Percentiles rank a stretch among this genome's conserved stretches.
phyloP scores from a whole-genome alignment of 1,140 invertebrate genomes.

The Orussus abietinus region DNA sequence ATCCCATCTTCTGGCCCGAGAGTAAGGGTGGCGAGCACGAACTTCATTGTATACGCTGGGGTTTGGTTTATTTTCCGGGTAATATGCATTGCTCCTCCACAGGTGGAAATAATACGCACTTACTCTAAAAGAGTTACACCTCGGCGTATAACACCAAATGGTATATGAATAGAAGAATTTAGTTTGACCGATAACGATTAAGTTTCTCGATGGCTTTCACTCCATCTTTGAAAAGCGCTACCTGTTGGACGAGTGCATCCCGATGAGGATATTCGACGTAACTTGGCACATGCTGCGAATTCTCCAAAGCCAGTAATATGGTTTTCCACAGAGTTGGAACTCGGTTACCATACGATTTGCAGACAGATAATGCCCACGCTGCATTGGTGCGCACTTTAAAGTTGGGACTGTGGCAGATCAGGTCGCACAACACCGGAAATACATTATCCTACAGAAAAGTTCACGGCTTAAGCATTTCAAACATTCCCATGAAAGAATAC shows the following conservation, averaged over 20 bases:
- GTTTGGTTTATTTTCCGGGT: no score
- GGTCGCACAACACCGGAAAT: slow-evolving; percentile 50
- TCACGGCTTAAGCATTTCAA: slow-evolving; percentile 53
- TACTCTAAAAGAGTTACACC: no score
- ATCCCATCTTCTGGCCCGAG: no score
- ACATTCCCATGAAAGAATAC: slow-evolving; percentile 40
- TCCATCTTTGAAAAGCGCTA: no score
- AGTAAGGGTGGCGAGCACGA: no score
- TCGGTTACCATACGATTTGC: slow-evolving; percentile 60
- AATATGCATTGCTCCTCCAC: no score
- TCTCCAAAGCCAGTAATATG: slow-evolving; percentile 67
- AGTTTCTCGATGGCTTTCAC: no score
- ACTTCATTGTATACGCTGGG: no score
- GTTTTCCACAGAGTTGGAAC: slow-evolving; percentile 65
- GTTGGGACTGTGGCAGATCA: slow-evolving; percentile 59
- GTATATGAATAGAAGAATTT: no score
- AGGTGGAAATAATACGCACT: no score
- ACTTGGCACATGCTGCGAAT: slow-evolving; percentile 69
- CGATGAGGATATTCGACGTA: slow-evolving; percentile 78
- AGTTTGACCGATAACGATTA: no score
- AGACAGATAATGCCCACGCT: slow-evolving; percentile 66
- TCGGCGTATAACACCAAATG: no score
- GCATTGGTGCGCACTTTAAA: slow-evolving; percentile 81
- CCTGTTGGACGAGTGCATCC: slow-evolving; percentile 69
- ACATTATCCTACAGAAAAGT: slow-evolving; percentile 50